Conservation (phyloP, 2,888 invertebrate genomes). For the Sinhomidia bicolor region DNA sequence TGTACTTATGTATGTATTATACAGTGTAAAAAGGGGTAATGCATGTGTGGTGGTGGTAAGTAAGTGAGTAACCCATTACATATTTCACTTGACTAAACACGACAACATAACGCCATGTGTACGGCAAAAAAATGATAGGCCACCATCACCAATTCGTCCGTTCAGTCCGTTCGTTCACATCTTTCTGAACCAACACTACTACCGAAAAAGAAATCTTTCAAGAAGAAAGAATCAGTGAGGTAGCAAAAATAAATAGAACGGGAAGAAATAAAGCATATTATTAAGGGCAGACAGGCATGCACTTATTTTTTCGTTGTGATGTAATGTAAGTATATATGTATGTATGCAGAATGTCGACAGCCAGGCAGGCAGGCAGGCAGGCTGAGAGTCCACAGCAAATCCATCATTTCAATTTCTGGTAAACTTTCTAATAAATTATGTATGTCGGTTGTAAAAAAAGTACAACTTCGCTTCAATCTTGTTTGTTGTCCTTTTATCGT, state of each 20-base stretch:
- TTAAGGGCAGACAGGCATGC: neutral
- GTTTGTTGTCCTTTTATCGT: slow-evolving; percentile 15
- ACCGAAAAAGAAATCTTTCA: neutral
- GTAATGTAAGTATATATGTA: neutral
- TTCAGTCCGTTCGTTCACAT: neutral
- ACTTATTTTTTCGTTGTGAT: neutral
- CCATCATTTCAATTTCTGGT: slow-evolving; percentile 34
- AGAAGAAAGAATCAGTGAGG: slow-evolving; percentile 18
- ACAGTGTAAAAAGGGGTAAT: neutral
- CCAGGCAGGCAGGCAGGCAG: neutral
- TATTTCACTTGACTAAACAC: slow-evolving; percentile 35
- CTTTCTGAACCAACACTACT: neutral
- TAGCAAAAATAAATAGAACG: slow-evolving; percentile 41
- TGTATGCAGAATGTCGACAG: neutral
- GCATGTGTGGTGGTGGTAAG: neutral
- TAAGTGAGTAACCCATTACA: slow-evolving; percentile 34
- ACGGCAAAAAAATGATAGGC: slow-evolving; percentile 8
- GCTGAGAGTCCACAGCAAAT: neutral
- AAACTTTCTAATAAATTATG: slow-evolving; percentile 19
- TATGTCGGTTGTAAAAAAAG: neutral
- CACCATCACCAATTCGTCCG: neutral
- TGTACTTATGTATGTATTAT: too few relatives aligned
- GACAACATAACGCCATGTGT: neutral
- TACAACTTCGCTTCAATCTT: neutral
- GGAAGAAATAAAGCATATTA: neutral